Base-by-base conservation (phyloP, 2,797 vertebrate genomes). In the Hipposideros larvatus region DNA sequence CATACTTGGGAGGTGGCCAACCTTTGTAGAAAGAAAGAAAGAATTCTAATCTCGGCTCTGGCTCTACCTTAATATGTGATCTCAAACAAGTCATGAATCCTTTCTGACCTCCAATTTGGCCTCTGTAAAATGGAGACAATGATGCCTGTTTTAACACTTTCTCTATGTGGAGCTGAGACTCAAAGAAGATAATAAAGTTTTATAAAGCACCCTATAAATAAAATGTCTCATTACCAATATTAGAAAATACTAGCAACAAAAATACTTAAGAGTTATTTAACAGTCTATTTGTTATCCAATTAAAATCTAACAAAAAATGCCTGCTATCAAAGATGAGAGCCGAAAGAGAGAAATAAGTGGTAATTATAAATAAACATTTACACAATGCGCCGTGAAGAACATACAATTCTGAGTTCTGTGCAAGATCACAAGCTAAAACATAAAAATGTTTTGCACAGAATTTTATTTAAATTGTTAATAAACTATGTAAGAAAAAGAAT, bases 211-310 rank as follows among this genome's bases (percentile, higher is more conserved):
- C 79, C 0, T 4, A 19, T 57, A 73, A 89, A 84, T 61, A 90
- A 93, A 92, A 66, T 79, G 68, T 22, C 22, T 46, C 66, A 70
- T 55, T 68, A 80, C 24, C 94, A 95, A 92, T 57, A 93, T 15
- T 94, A 70, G 21, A 59, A 90, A 86, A 71, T 0, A 43, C 8
- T 9, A 82, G 8, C 14, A 93, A 63, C 18, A 86, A 95, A 96
- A 88, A 85, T 43, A 55, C 28, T 43, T 80, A 78, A 91, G 41
- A 80, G 11, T 63, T 28, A 61, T 28, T 61, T 82, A 80, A 7
- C 41, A 59, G 88, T 95, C 53, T 74, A 75, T 57, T 89, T 87
- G 24, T 73, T 87, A 87, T 11, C 59, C 87, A 91, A 87, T 87
- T 93, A 57, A 90, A 93, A 13, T 93, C 31, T 93, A 71, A 88